Conservation (phyloP, 2,113 vertebrate species). For the Dermatemys mawii region DNA sequence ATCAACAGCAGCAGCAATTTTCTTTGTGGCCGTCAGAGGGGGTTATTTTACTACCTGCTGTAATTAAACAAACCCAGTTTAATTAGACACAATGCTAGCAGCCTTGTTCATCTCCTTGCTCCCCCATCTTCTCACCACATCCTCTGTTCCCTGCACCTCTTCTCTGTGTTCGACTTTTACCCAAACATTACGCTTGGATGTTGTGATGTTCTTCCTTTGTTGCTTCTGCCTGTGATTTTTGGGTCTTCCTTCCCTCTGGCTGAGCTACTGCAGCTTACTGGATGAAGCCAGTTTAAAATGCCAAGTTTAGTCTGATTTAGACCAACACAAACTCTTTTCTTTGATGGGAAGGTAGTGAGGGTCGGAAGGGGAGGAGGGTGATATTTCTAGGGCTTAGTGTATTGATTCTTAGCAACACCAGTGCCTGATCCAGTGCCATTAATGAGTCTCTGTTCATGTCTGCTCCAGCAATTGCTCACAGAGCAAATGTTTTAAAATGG, state of each 20-base stretch:
- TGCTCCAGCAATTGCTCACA: rapidly evolving
- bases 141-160: background rate
- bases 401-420: background rate
- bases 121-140: rapidly evolving
- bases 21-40: slow-evolving; percentile 46
- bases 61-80: rapidly evolving
- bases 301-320: background rate
- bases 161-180: background rate
- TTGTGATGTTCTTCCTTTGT: rapidly evolving
- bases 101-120: background rate
- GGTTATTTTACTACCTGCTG: background rate
- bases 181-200: rapidly evolving
- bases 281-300: background rate
- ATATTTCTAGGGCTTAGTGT: background rate
- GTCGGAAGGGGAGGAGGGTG: rapidly evolving
- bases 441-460: background rate
- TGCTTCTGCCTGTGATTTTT: background rate
- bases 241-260: background rate
- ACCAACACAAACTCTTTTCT: rapidly evolving
- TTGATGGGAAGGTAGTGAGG: rapidly evolving
- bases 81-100: background rate
- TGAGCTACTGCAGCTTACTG: background rate
- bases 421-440: background rate
- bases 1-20: background rate
- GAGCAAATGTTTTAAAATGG: background rate